Base-by-base conservation (phyloP, 2,888 invertebrate species). In the Neocrepidodera transversa region DNA sequence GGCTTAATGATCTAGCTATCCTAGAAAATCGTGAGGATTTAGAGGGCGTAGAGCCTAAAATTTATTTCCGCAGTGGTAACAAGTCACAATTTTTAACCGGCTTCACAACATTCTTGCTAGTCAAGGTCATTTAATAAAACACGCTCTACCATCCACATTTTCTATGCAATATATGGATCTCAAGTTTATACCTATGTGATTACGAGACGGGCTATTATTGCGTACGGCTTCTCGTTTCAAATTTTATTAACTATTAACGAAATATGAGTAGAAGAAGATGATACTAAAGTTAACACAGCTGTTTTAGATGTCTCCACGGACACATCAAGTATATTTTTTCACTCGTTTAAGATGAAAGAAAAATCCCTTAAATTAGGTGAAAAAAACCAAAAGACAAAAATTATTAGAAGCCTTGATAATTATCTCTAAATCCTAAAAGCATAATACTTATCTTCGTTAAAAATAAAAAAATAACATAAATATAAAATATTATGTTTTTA, bases 81-180 rank as follows among this genome's bases (percentile, higher is more conserved):
- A 53, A n/a, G 58, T 60, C 60, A 62, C 60, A 62, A 60, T 60
- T 65, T 58, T 65, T 53, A 65, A 65, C 62, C 58, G 64, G 65
- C 62, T 58, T 58, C 64, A 53, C 65, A 60, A 56, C 65, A 65
- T 65, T 62, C 62, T 65, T 65, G 38, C 17, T 43, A 60, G 60
- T 60, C 62, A 65, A 65, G 65, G 62, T 65, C 60, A 49, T 49
- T 49, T 17, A 38, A 35, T 55, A 13, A 47, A 55, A 49, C 49
- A 57, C 36, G 38, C 38, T 38, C 48, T 47, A 56, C 45, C 42
- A 56, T 55, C 43, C 42, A 49, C 49, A 20, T 40, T 49, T 36
- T 45, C 49, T 53, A 59, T 36, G 53, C 30, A 42, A 53, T 42
- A 53, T 58, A 48, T 53, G 48, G 30, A 58, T 48, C 45, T 42